Percentiles rank a stretch among this genome's conserved stretches.
Evolutionary conservation across 2,113 vertebrate species (phyloP).

Genomic region (Sylvia atricapilla): DNA sequence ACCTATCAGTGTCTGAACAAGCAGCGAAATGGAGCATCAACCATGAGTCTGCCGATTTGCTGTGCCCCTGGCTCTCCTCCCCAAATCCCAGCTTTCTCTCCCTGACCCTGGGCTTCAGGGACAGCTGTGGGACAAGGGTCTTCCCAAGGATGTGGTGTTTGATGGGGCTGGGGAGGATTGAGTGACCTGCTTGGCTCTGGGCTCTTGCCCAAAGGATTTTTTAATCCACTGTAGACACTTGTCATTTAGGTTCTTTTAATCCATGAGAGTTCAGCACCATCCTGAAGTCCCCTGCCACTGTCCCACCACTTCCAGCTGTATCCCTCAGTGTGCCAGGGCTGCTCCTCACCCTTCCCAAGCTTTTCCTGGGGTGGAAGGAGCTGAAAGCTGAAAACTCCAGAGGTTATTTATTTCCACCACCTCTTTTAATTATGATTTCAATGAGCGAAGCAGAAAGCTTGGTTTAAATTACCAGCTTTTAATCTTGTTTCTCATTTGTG

Average conservation of each 20-base stretch:
- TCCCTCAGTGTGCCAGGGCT: not conserved
- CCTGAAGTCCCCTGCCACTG: not conserved
- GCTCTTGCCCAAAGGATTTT: not conserved
- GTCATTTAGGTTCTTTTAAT: not conserved
- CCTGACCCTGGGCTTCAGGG: not conserved
- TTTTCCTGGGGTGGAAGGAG: not conserved
- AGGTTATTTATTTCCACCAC: not conserved
- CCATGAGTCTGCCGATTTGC: accelerated
- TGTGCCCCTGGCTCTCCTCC: too few relatives aligned
- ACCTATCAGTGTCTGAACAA: not conserved
- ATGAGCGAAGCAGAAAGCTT: not conserved
- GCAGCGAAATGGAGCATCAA: not conserved
- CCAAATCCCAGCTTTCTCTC: accelerated
- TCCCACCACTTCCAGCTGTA: not conserved
- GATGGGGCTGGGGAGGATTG: not conserved
- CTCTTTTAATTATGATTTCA: not conserved
- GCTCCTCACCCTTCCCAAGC: not conserved
- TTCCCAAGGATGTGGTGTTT: accelerated
- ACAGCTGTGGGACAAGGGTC: not conserved
- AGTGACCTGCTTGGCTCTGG: not conserved
- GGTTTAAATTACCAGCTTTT: not conserved
- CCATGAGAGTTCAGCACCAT: not conserved
- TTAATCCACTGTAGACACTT: not conserved
- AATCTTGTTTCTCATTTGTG: constrained; percentile 2
- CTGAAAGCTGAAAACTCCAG: not conserved